Conservation (phyloP, 1,140 invertebrate genomes). For the Leptonema lineaticorne region DNA sequence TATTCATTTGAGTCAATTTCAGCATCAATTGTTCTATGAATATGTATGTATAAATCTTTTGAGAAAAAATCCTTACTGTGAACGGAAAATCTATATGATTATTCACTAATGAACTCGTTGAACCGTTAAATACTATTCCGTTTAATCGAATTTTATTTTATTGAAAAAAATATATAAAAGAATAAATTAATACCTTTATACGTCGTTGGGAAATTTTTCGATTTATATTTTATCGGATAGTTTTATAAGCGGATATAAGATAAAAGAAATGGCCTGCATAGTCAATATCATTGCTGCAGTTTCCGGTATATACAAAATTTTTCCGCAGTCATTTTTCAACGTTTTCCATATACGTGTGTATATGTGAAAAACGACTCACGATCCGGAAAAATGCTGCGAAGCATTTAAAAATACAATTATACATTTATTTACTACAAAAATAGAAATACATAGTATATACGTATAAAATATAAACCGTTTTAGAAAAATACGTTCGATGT, state of each 20-base stretch:
- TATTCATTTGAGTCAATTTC: too few relatives aligned
- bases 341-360: constrained; percentile 15
- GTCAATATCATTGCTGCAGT: constrained; percentile 24
- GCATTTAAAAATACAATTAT: too few relatives aligned
- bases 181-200: neutral
- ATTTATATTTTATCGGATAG: constrained; percentile 3
- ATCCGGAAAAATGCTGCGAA: neutral
- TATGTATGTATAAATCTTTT: too few relatives aligned
- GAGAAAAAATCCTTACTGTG: too few relatives aligned
- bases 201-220: neutral
- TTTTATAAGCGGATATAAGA: constrained; percentile 1
- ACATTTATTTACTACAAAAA: too few relatives aligned
- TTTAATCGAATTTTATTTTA: neutral
- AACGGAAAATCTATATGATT: too few relatives aligned
- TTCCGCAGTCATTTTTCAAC: constrained; percentile 29
- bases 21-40: too few relatives aligned
- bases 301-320: constrained; percentile 23
- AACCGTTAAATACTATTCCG: too few relatives aligned
- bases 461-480: too few relatives aligned
- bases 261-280: constrained; percentile 10
- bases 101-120: too few relatives aligned
- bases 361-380: constrained; percentile 10
- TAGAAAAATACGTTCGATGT: too few relatives aligned
- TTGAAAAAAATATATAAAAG: neutral
- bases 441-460: too few relatives aligned